These are phyloP conservation scores for Phaethon lepturus DNA, from an alignment of 2,113 vertebrate genomes.

Conservation along the genomic window DNA sequence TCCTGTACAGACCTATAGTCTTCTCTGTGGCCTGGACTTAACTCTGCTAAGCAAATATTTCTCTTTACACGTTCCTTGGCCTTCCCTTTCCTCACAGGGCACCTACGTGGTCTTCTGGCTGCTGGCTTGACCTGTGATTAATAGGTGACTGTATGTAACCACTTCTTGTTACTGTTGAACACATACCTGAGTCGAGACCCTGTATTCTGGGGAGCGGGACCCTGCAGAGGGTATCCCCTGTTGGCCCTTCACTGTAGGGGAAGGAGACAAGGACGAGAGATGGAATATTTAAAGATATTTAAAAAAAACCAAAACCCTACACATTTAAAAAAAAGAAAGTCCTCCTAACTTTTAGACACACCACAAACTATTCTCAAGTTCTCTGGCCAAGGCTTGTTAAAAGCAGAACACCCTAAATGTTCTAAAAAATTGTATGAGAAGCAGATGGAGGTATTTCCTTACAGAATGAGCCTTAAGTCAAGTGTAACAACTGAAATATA, in stretches of 20 bases:
- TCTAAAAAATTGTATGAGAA: not conserved
- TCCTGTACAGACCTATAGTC: not conserved
- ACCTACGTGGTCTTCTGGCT: not conserved
- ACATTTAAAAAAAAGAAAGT: not conserved
- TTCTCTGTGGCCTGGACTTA: not conserved
- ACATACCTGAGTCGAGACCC: not conserved
- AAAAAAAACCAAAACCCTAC: not conserved
- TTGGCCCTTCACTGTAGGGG: not conserved
- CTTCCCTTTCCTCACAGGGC: not conserved
- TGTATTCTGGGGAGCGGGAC: accelerated
- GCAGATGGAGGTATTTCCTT: conserved; percentile 20
- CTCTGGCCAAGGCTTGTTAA: conserved; percentile 2
- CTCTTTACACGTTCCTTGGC: not conserved
- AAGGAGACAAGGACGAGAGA: not conserved
- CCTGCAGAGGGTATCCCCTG: not conserved
- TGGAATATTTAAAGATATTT: not conserved
- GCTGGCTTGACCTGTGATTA: not conserved
- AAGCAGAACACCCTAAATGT: conserved; percentile 5
- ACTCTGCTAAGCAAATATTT: not conserved
- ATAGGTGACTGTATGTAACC: not conserved
- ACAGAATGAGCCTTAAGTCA: not conserved
- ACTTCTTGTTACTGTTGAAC: not conserved
- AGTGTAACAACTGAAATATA: not conserved
- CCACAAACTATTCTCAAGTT: conserved; percentile 16
- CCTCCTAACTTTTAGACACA: not conserved